Evolutionary conservation across 2,113 vertebrate genomes (phyloP).

Genomic region (Dicaeum eximium): DNA sequence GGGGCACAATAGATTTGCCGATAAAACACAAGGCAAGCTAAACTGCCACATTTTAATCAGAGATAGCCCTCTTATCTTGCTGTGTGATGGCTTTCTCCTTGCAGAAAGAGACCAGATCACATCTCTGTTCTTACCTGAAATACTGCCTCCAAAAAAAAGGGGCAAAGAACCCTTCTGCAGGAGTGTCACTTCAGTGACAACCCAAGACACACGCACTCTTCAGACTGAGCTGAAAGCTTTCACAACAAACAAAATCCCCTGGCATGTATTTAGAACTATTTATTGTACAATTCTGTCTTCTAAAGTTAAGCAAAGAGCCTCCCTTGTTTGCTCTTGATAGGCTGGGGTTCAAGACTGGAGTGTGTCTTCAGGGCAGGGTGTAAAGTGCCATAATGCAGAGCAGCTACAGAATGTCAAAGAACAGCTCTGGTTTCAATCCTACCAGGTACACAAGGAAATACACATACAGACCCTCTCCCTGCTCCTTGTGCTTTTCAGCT

Average conservation of each 20-base stretch:
- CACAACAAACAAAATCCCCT: not conserved
- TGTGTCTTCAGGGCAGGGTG: not conserved
- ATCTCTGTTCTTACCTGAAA: not conserved
- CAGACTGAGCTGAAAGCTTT: not conserved
- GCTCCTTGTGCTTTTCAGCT: not conserved
- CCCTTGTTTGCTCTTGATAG: not conserved
- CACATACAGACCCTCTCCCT: fast-evolving
- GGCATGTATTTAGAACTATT: not conserved
- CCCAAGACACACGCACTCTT: not conserved
- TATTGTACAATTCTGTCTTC: not conserved
- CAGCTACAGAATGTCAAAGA: not conserved
- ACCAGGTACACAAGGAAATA: not conserved
- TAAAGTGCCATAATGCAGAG: not conserved
- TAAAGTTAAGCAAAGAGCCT: not conserved
- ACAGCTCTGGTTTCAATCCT: not conserved
- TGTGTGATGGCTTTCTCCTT: not conserved
- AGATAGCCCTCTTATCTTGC: not conserved
- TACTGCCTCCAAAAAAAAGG: not conserved
- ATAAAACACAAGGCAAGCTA: not conserved
- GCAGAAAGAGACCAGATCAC: not conserved
- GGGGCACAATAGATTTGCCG: not conserved
- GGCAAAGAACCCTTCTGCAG: not conserved
- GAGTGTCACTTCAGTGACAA: not conserved
- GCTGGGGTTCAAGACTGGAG: not conserved
- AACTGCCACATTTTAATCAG: not conserved